These are phyloP conservation scores for Ennomos erosarius DNA, from an alignment of 2,888 invertebrate species.

Conservation along the genomic window DNA sequence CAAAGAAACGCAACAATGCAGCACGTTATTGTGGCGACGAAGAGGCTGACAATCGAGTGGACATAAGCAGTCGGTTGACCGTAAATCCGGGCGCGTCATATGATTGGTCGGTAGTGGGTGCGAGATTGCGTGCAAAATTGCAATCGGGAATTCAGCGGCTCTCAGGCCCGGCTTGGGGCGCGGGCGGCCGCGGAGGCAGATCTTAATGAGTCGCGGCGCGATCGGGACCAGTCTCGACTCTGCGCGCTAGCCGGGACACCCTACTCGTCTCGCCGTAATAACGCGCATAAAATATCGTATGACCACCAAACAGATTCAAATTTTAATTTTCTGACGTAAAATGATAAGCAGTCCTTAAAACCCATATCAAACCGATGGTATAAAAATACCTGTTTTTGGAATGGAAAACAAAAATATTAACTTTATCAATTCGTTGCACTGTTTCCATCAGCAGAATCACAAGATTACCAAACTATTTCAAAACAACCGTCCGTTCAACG, in stretches of 20 bases:
- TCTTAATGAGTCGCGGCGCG: constrained; percentile 66
- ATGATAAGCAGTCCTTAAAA: constrained; percentile 1
- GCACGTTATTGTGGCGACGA: constrained; percentile 32
- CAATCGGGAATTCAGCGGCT: constrained; percentile 37
- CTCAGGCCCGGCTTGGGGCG: constrained; percentile 40
- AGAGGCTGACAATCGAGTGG: constrained; percentile 25
- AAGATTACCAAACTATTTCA: constrained; percentile 4
- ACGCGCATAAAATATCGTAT: constrained; percentile 14
- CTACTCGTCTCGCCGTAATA: constrained; percentile 9
- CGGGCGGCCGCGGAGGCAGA: constrained; percentile 60
- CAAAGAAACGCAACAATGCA: constrained; percentile 55
- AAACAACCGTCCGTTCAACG: constrained; percentile 7
- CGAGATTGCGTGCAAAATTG: constrained; percentile 70
- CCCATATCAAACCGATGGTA: background rate
- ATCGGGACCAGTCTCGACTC: constrained; percentile 50
- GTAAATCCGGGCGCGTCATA: constrained; percentile 67
- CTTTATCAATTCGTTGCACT: constrained; percentile 3
- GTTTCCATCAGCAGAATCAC: background rate
- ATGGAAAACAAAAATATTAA: constrained; percentile 3
- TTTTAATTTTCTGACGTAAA: constrained; percentile 6
- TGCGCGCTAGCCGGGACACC: constrained; percentile 16
- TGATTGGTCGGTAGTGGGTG: constrained; percentile 53
- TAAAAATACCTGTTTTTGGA: constrained; percentile 3
- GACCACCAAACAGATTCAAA: constrained; percentile 2
- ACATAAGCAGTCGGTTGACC: constrained; percentile 50